Base-by-base conservation (phyloP, 2,113 vertebrate genomes). In the Halcyon senegalensis region DNA sequence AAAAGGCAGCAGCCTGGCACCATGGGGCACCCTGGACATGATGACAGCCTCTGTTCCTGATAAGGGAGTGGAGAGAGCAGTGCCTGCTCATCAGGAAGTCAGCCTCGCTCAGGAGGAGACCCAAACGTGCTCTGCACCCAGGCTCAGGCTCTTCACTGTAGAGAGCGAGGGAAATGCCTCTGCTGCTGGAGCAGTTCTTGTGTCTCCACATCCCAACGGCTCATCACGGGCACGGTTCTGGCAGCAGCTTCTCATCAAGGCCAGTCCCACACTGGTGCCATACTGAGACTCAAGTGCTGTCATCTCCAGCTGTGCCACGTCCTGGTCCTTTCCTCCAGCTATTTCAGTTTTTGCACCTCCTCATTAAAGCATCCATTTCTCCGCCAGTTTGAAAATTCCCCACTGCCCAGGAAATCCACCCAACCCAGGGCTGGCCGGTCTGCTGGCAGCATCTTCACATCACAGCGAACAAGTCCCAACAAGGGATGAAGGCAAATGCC, bases 171-270 rank as follows among this genome's bases (percentile, higher is more conserved):
- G 21, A 25, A n/a, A 67, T 2, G 19, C 23, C 70, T 43, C 50
- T 4, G 0, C 20, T 2, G 24, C 53, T 1, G 7, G n/a, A 64
- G 48, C 69, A 11, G n/a, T 14, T 41, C 25, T 1, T 0, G 20
- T 7, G 39, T 46, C 41, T 4, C 13, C 48, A 11, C 59, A 10
- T 5, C 30, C 37, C 19, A 2, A 3, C 7, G 9, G 19, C 48
- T 35, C 3, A 0, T 13, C 51, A 31, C 0, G 3, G 79, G 15
- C 53, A 39, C 0, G 0, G 13, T 55, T 21, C 20, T 79, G 74
- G 58, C 44, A 68, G 90, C 69, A 20, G 66, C 62, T 79, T 60
- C 67, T 89, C 62, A 3, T 18, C 16, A 18, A 27, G 37, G 72
- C 69, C 56, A 24, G 31, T 16, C 35, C 69, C 10, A 4, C 67